Evolutionary conservation across 2,797 vertebrate genomes (phyloP).

Genomic region (Perodicticus potto): DNA sequence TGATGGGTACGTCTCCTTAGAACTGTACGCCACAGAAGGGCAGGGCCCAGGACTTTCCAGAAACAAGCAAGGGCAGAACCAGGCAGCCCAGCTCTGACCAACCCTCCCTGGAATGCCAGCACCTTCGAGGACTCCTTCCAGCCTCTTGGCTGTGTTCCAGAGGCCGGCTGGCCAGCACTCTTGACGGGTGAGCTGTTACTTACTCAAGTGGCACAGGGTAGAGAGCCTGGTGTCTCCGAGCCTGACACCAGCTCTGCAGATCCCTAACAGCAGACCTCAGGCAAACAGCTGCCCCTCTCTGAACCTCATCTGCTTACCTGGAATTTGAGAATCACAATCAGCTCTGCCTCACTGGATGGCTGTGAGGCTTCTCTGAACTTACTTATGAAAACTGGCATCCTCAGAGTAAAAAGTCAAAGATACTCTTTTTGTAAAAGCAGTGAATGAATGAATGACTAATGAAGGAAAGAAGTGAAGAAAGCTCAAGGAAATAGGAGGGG

Average conservation of each 20-base stretch:
- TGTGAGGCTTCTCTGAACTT: neutral
- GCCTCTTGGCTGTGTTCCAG: neutral
- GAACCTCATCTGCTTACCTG: neutral
- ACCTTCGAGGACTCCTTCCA: slow-evolving; percentile 1
- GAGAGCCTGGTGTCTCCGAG: neutral
- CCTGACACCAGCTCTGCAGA: neutral
- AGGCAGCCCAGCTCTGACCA: neutral
- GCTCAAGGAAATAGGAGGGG: neutral
- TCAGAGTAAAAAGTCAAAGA: neutral
- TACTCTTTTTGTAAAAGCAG: neutral
- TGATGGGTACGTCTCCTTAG: neutral
- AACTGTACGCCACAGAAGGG: neutral
- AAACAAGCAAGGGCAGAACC: neutral
- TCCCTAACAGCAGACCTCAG: neutral
- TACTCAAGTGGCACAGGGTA: neutral
- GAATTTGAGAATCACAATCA: neutral
- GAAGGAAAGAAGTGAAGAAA: neutral
- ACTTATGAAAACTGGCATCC: neutral
- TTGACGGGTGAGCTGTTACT: neutral
- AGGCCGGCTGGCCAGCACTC: neutral
- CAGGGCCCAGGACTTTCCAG: slow-evolving; percentile 12
- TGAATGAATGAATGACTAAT: neutral
- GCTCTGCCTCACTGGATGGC: neutral
- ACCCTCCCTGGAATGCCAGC: slow-evolving; percentile 47
- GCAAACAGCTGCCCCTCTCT: neutral